Conservation (phyloP, 2,888 invertebrate species). For the Limnephilus rhombicus region DNA sequence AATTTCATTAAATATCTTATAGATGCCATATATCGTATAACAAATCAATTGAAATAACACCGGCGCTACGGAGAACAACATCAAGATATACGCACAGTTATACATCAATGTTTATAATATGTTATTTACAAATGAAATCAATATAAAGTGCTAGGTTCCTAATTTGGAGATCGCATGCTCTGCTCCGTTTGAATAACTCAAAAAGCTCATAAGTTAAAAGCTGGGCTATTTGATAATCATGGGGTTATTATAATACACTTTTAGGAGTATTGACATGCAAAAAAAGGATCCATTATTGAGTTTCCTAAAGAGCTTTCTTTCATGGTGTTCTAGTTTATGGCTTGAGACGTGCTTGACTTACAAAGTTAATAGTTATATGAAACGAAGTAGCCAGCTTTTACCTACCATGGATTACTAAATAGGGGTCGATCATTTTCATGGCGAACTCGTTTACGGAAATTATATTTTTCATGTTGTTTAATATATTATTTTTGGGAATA, state of each 20-base stretch:
- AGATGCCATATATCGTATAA: background rate
- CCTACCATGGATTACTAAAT: background rate
- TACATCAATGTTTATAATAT: no score
- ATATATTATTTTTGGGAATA: no score
- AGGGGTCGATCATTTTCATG: background rate
- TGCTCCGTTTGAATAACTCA: slow-evolving; percentile 7
- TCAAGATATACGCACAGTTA: background rate
- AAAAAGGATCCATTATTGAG: background rate
- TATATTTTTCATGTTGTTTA: no score
- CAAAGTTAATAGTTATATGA: background rate
- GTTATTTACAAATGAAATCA: slow-evolving; percentile 40
- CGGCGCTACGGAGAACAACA: background rate
- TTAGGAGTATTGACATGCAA: slow-evolving; percentile 1
- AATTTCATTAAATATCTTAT: no score
- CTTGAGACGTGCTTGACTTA: background rate
- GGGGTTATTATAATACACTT: background rate
- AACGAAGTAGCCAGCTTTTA: background rate
- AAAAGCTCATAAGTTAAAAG: slow-evolving; percentile 31
- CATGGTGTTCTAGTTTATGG: background rate
- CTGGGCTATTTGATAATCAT: background rate
- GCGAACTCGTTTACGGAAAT: no score
- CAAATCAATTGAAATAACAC: background rate
- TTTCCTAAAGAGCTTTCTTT: background rate
- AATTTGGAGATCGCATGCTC: slow-evolving; percentile 40
- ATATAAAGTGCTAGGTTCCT: slow-evolving; percentile 10